Evolutionary conservation across 2,113 vertebrate species (phyloP).

Genomic region (Heliornis fulica): DNA sequence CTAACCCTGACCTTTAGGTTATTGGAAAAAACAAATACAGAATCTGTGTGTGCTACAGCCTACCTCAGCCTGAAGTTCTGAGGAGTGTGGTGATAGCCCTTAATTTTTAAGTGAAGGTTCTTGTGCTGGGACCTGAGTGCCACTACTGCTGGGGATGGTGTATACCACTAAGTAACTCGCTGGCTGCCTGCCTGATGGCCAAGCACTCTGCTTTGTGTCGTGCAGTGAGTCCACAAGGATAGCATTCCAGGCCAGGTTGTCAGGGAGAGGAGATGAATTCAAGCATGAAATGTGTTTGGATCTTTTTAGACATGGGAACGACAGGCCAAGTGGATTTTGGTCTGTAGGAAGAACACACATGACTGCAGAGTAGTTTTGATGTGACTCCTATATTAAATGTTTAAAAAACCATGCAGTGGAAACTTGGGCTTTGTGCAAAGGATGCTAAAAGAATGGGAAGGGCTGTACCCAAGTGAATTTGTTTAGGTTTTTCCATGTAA

Average conservation of each 20-base stretch:
- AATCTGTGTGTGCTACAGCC: background rate
- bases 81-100: background rate
- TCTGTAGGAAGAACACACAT: background rate
- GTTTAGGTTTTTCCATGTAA: background rate
- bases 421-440: background rate
- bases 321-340: background rate
- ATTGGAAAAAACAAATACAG: background rate
- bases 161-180: background rate
- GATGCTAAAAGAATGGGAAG: background rate
- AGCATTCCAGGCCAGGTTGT: background rate
- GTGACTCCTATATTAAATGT: background rate
- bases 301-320: background rate
- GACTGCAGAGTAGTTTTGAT: background rate
- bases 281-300: background rate
- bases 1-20: background rate
- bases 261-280: background rate
- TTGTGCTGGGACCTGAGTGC: background rate
- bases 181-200: slow-evolving; percentile 3
- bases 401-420: background rate
- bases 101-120: background rate
- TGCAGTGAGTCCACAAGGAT: background rate
- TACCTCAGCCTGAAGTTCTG: background rate
- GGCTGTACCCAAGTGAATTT: background rate
- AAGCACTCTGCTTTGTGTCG: background rate
- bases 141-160: too few species aligned